Conservation (phyloP, 2,888 invertebrate genomes). For the Heteropelma amictum region DNA sequence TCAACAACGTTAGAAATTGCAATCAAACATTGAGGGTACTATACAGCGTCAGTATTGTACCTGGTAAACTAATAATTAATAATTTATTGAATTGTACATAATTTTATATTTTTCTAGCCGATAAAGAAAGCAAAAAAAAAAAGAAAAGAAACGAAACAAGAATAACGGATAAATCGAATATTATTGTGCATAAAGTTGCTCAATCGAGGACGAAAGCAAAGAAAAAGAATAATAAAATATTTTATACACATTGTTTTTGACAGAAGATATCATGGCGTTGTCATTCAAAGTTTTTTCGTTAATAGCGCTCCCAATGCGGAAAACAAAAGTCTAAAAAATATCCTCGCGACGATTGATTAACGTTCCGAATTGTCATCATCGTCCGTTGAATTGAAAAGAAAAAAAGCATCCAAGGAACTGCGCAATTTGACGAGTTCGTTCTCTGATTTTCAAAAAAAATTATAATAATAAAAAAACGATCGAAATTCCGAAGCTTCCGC, state of each 20-base stretch:
- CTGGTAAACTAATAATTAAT: conserved; percentile 61
- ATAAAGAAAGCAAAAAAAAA: conserved; percentile 58
- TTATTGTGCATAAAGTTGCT: conserved; percentile 72
- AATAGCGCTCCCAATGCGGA: conserved; percentile 32
- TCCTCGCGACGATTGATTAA: conserved; percentile 18
- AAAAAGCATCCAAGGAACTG: not conserved
- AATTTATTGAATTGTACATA: conserved; percentile 77
- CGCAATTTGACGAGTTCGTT: not conserved
- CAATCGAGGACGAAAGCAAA: conserved; percentile 64
- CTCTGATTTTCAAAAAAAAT: too few species aligned
- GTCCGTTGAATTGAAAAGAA: too few species aligned
- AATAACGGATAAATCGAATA: conserved; percentile 53
- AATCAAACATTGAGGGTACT: conserved; percentile 59
- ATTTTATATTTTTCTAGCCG: conserved; percentile 75
- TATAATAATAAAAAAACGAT: not conserved
- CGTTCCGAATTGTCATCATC: too few species aligned
- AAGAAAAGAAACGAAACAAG: conserved; percentile 31
- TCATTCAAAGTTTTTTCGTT: conserved; percentile 65
- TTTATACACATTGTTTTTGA: conserved; percentile 73
- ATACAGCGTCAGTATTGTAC: conserved; percentile 65
- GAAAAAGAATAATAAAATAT: conserved; percentile 67
- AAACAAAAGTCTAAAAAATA: not conserved
- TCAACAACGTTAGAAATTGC: conserved; percentile 54
- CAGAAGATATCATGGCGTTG: conserved; percentile 69
- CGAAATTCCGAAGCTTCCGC: not conserved